Conservation (phyloP, 2,888 invertebrate species). For the Pediacus dermestoides region DNA sequence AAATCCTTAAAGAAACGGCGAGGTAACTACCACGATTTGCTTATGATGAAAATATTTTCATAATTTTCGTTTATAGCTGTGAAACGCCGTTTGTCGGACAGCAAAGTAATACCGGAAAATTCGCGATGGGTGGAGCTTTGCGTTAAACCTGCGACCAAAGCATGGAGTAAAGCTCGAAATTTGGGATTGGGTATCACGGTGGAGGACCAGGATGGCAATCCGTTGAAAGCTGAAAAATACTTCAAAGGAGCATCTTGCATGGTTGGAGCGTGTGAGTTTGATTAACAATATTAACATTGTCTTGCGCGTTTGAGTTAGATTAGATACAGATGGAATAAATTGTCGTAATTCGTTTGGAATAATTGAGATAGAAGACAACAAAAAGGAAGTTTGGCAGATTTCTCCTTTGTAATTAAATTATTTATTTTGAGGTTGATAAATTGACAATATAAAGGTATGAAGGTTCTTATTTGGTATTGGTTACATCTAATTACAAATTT, state of each 20-base stretch:
- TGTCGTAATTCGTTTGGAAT: no score
- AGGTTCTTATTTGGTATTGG: no score
- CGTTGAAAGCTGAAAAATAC: conserved; percentile 52
- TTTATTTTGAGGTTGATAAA: no score
- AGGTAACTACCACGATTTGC: conserved; percentile 46
- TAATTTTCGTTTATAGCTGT: conserved; percentile 38
- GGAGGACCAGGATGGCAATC: conserved; percentile 57
- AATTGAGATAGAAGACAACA: no score
- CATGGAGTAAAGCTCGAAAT: conserved; percentile 46
- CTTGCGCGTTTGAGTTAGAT: background rate
- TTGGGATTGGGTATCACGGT: conserved; percentile 56
- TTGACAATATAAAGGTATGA: no score
- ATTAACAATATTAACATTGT: conserved; percentile 29
- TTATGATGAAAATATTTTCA: conserved; percentile 6
- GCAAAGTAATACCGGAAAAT: conserved; percentile 48
- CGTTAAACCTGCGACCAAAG: conserved; percentile 50
- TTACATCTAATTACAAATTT: no score
- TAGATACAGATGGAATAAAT: no score
- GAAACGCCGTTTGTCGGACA: conserved; percentile 51
- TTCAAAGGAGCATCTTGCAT: conserved; percentile 53
- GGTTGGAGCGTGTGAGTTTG: conserved; percentile 51
- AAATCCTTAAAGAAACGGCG: conserved; percentile 55
- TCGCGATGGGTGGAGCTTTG: conserved; percentile 52
- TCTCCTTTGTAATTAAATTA: no score
- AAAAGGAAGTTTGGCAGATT: no score